Base-by-base conservation (phyloP, 2,888 invertebrate species). In the Panzeria rudis region DNA sequence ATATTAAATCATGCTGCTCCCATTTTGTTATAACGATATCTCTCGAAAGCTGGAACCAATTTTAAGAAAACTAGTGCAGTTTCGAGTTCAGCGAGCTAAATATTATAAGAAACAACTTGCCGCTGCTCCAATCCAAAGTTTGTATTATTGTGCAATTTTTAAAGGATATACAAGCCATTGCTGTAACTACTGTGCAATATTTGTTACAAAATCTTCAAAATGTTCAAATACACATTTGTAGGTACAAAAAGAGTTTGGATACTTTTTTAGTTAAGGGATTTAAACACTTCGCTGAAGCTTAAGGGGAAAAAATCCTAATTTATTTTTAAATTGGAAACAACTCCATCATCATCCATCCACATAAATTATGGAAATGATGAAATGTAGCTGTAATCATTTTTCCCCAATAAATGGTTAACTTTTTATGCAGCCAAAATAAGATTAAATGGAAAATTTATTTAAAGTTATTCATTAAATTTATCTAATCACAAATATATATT, bases 381-480 rank as follows among this genome's bases (percentile, higher is more conserved):
- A 61, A 38, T 68, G 29, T 61, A 20, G 0, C 20, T 68, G 62
- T 41, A 62, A 62, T 54, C 59, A 59, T 59, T 15, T 35, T 29
- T 5, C 25, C 32, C 15, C 2, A 13, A 8, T 2, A 25, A 54
- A 52, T 54, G 11, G 17, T 2, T 20, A 25, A 59, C 2, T 15
- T 52, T 52, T 32, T 17, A 29, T 35, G 35, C 64, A 47, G n/a
- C 25, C 20, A 9, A 32, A 38, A 52, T 56, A 35, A 72, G 41
- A 56, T 41, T 8, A 38, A 66, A 56, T 56, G 8, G 44, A 47
- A 80, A 80, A 80, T 72, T 79, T 35, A 52, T 78, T 71, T 54
- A 41, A 71, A 79, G 35, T 62, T 64, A 52, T 61, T 71, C 79
- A 79, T 79, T 54, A 54, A 62, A 71, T 72, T 44, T 79, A 56